Base-by-base conservation (phyloP, 2,888 invertebrate species). In the Lithosia quadra region DNA sequence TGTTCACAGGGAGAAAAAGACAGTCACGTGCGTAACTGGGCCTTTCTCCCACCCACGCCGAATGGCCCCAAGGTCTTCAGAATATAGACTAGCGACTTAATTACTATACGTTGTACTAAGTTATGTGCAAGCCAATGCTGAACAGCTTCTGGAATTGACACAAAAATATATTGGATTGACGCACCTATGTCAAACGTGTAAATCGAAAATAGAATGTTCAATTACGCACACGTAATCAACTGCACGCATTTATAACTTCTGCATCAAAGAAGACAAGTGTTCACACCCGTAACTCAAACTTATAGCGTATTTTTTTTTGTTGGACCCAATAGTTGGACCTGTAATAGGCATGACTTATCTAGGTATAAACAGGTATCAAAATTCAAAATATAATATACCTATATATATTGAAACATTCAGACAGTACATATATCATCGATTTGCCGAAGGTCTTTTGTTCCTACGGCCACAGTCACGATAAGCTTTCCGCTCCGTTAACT, bases 41-140 rank as follows among this genome's bases (percentile, higher is more conserved):
- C 88, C 89, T 90, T 88, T 86, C 86, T 88, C 84, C 81, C 83
- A 83, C 82, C 81, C 80, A 71, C 74, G 43, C 43, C 69, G 72
- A 77, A 74, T 81, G 77, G 80, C 74, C n/a, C n/a, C 85, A 88
- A 89, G 90, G 89, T 85, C 83, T 76, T 73, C 71, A 67, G 72
- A 62, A 77, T 61, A 69, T 73, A 79, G 72, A 69, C 77, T 69
- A 69, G 63, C 68, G 59, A 65, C 67, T 79, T 70, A 71, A 70
- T 75, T 56, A 69, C 69, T 58, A 61, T 68, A 65, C 22, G n/a
- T 68, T 59, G 60, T 34, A 55, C 66, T 61, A 61, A 78, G 66
- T 63, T 72, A 71, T 68, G 62, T 55, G 22, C 65, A 73, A 81
- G 49, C 68, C 65, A 73, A 68, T 65, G 33, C 33, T 62, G 61